Conservation (phyloP, 2,888 invertebrate species). For the Blastobasis lacticolella region DNA sequence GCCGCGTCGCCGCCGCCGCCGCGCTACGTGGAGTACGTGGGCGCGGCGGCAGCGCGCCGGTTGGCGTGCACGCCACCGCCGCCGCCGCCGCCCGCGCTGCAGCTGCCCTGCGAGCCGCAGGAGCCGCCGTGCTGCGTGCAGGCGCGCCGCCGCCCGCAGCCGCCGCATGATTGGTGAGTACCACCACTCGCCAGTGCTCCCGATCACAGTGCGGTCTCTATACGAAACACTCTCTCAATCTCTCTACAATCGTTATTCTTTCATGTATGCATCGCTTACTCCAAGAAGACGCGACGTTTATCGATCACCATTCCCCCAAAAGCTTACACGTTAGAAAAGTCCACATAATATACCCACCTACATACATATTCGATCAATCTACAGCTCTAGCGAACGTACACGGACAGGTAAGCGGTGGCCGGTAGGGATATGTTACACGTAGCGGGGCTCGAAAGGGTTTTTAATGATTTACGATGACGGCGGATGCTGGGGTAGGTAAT, state of each 20-base stretch:
- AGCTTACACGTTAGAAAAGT: too few relatives aligned
- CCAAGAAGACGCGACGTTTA: too few relatives aligned
- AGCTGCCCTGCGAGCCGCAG: constrained; percentile 63
- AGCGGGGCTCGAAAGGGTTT: constrained; percentile 31
- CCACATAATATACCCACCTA: too few relatives aligned
- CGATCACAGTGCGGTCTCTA: too few relatives aligned
- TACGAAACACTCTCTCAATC: too few relatives aligned
- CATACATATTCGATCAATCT: too few relatives aligned
- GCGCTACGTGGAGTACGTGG: constrained; percentile 77
- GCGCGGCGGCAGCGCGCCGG: constrained; percentile 76
- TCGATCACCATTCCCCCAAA: too few relatives aligned
- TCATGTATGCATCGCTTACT: too few relatives aligned
- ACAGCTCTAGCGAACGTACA: too few relatives aligned
- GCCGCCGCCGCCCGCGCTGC: constrained; percentile 62
- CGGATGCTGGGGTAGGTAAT: constrained; percentile 35
- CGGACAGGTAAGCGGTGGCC: too few relatives aligned
- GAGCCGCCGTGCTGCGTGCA: constrained; percentile 74
- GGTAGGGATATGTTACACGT: background rate
- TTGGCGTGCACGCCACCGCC: constrained; percentile 70
- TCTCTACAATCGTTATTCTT: too few relatives aligned
- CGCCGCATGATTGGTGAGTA: constrained; percentile 76
- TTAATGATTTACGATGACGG: constrained; percentile 42
- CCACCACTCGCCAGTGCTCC: too few relatives aligned
- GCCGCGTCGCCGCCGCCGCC: constrained; percentile 60
- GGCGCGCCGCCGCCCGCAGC: constrained; percentile 71